Percentiles rank a stretch among this genome's conserved stretches.
phyloP scores from a whole-genome alignment of 2,113 vertebrate species.

The Sprattus sprattus region DNA sequence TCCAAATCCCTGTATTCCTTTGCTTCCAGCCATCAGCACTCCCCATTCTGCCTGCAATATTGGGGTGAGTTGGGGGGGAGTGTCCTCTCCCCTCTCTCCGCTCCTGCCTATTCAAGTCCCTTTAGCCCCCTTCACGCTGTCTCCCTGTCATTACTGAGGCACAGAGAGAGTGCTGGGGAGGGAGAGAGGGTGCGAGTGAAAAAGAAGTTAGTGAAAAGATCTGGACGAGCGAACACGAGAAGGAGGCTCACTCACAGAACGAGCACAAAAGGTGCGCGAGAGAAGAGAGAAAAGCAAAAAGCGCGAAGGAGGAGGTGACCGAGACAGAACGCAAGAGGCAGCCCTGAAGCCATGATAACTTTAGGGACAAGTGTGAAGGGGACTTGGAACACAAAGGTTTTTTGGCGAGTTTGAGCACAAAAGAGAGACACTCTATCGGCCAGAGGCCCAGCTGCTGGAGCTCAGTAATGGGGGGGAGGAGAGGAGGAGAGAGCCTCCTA shows the following conservation, averaged over 20 bases:
- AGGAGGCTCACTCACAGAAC: neutral
- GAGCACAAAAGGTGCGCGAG: neutral
- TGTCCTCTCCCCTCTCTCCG: neutral
- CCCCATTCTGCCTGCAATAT: neutral
- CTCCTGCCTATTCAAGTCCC: neutral
- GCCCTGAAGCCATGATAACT: neutral
- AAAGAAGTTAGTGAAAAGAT: neutral
- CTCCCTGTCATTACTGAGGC: neutral
- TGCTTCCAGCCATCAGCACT: neutral
- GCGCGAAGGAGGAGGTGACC: neutral
- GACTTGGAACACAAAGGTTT: neutral
- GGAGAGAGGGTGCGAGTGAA: neutral
- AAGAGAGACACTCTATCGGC: neutral
- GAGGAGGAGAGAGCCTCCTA: neutral
- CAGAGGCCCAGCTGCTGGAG: too few species aligned
- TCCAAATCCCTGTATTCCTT: neutral
- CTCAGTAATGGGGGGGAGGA: neutral
- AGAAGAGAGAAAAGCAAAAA: neutral
- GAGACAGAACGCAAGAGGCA: neutral
- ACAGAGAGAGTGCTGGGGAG: neutral
- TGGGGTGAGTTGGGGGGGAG: neutral
- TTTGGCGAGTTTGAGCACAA: neutral
- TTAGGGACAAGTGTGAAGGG: too few species aligned
- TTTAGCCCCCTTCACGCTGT: neutral
- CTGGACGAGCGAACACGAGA: neutral